A percentile compares a stretch with the other conserved stretches of the same genome.
Evolutionary conservation across 2,797 vertebrate genomes (phyloP).

Genomic region (Smutsia gigantea): DNA sequence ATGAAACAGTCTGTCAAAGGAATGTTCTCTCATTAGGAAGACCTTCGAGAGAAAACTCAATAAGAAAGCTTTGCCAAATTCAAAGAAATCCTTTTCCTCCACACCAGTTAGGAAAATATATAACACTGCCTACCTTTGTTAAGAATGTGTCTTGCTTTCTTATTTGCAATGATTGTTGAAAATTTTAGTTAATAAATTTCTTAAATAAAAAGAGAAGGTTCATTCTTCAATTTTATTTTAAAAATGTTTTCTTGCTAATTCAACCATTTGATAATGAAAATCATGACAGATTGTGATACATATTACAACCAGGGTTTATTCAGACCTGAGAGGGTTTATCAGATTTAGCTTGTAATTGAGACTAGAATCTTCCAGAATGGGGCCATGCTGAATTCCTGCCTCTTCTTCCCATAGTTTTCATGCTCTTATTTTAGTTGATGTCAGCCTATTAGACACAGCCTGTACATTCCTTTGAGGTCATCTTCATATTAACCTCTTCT

Average conservation of each 20-base stretch:
- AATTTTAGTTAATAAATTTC: background rate
- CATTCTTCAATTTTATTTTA: background rate
- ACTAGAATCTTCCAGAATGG: background rate
- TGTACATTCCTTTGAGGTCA: background rate
- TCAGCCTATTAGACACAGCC: background rate
- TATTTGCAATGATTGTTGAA: background rate
- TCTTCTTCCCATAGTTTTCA: background rate
- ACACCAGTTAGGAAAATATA: background rate
- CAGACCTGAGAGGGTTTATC: background rate
- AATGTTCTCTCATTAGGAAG: background rate
- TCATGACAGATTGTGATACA: background rate
- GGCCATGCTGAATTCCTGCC: background rate
- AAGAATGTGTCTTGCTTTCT: background rate
- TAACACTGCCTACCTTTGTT: background rate
- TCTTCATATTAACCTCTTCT: background rate
- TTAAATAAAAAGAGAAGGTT: background rate
- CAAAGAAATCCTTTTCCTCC: background rate
- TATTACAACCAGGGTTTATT: background rate
- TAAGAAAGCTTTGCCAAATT: background rate
- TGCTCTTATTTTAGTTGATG: background rate
- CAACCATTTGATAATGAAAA: background rate
- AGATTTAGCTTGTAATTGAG: background rate
- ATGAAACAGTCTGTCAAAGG: background rate
- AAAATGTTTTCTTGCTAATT: background rate
- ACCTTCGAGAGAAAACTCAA: background rate